These are phyloP conservation scores for Protobothrops flavoviridis DNA, from an alignment of 2,113 vertebrate species.

Conservation along the genomic window DNA sequence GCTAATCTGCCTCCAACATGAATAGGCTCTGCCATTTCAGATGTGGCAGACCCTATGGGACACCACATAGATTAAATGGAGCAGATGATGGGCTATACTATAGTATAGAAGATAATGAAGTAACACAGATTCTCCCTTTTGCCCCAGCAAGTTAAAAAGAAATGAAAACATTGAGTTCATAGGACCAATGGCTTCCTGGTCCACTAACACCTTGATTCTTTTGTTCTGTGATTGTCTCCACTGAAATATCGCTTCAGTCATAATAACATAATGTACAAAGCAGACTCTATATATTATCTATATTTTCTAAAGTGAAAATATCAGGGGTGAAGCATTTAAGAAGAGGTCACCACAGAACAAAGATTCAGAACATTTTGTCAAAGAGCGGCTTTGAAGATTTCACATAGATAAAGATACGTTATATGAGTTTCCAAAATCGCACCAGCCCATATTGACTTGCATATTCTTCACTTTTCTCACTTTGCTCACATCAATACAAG, in stretches of 20 bases:
- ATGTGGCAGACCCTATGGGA: neutral
- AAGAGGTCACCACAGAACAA: neutral
- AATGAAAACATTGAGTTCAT: neutral
- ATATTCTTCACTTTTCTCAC: neutral
- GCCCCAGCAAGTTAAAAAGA: neutral
- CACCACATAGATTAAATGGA: neutral
- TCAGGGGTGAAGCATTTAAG: neutral
- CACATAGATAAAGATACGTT: neutral
- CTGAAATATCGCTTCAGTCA: neutral
- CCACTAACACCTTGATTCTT: neutral
- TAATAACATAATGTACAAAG: neutral
- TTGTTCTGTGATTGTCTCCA: neutral
- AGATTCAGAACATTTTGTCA: neutral
- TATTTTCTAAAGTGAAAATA: neutral
- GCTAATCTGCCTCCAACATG: neutral
- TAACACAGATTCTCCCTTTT: neutral
- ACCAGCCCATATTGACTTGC: neutral
- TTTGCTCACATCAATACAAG: neutral
- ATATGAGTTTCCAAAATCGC: neutral
- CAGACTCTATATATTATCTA: neutral
- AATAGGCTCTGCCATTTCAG: neutral
- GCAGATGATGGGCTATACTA: neutral
- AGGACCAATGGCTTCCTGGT: neutral
- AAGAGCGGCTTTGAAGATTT: neutral
- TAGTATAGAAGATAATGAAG: neutral